phyloP scores from a whole-genome alignment of 2,888 invertebrate genomes.

The Panopea generosa region DNA sequence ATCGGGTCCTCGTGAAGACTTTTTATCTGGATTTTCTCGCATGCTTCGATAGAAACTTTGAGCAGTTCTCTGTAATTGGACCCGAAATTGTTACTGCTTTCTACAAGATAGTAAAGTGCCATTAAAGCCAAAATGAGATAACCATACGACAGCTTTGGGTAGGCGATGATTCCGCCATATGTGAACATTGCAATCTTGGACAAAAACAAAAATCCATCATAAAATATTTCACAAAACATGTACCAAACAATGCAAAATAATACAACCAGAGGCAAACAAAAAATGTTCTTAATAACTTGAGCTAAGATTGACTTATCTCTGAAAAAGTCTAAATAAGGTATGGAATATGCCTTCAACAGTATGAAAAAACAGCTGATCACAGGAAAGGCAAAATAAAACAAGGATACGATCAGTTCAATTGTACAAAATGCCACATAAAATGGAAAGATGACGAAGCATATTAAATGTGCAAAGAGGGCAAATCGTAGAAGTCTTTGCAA shows the following conservation, averaged over 20 bases:
- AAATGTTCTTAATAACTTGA: not conserved
- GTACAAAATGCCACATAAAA: slow-evolving; percentile 29
- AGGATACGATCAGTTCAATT: slow-evolving; percentile 16
- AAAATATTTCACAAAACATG: slow-evolving; percentile 47
- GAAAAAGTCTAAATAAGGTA: not conserved
- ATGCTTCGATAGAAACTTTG: slow-evolving; percentile 29
- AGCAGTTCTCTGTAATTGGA: slow-evolving; percentile 35
- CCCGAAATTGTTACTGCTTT: slow-evolving; percentile 31
- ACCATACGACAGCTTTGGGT: slow-evolving; percentile 47
- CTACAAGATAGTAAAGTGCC: slow-evolving; percentile 43
- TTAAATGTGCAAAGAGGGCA: not conserved
- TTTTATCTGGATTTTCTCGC: slow-evolving; percentile 2
- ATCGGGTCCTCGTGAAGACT: not conserved
- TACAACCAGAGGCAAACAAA: slow-evolving; percentile 12
- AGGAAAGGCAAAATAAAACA: slow-evolving; percentile 35
- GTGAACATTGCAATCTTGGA: slow-evolving; percentile 49
- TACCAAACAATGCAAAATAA: slow-evolving; percentile 37
- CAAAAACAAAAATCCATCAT: slow-evolving; percentile 51
- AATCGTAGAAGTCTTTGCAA: not conserved
- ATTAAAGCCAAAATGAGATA: slow-evolving; percentile 49
- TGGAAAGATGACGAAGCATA: slow-evolving; percentile 1
- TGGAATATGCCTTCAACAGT: slow-evolving; percentile 23
- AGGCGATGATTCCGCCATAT: slow-evolving; percentile 45
- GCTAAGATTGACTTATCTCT: not conserved
- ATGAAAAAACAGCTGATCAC: slow-evolving; percentile 33